Evolutionary conservation across 2,888 invertebrate species (phyloP).

Genomic region (Ophion ventricosus): DNA sequence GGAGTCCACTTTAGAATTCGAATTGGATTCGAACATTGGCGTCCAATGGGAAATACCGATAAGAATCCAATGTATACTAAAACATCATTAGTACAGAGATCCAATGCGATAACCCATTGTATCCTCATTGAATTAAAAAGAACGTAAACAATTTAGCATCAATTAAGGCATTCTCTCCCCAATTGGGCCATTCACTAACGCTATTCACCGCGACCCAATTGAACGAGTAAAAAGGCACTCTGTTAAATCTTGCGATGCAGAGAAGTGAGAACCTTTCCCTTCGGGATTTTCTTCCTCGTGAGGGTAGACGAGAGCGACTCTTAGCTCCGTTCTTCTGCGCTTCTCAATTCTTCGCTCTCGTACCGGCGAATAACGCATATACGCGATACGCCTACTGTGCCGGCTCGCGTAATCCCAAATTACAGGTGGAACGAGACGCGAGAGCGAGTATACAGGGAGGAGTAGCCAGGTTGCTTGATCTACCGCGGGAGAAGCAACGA

Average conservation of each 20-base stretch:
- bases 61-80: too few species aligned
- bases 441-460: constrained; percentile 41
- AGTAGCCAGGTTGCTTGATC: constrained; percentile 49
- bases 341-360: constrained; percentile 3
- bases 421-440: constrained; percentile 60
- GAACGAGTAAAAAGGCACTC: too few species aligned
- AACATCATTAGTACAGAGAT: too few species aligned
- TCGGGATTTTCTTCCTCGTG: background rate
- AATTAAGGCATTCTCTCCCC: too few species aligned
- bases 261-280: background rate
- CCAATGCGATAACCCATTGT: too few species aligned
- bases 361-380: constrained; percentile 2
- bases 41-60: too few species aligned
- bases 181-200: too few species aligned
- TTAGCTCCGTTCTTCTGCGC: background rate
- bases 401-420: constrained; percentile 64
- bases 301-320: background rate
- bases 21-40: too few species aligned
- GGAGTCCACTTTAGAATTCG: too few species aligned
- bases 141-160: too few species aligned
- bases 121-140: too few species aligned
- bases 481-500: constrained; percentile 28
- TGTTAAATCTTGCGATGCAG: background rate
- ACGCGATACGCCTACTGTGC: constrained; percentile 54
- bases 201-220: too few species aligned